Percentiles rank a stretch among this genome's conserved stretches.
These are phyloP conservation scores for Caiman crocodilus DNA, from an alignment of 2,797 vertebrate genomes.

Conservation along the genomic window DNA sequence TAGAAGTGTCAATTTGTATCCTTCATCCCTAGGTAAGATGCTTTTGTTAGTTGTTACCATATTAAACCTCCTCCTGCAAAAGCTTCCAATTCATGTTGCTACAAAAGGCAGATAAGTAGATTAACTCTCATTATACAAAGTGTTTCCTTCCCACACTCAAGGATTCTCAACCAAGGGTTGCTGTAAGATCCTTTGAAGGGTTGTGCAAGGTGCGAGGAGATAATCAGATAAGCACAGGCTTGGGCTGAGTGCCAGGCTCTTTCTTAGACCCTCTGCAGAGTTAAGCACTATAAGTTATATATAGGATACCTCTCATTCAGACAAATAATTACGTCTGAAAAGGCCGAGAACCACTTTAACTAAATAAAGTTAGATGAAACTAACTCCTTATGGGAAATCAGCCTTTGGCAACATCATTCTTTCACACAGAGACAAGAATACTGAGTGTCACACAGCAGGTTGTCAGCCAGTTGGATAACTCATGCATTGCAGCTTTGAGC, in stretches of 20 bases:
- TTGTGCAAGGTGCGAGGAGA: no score
- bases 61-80: conserved; percentile 4
- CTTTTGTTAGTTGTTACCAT: background rate
- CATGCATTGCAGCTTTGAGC: background rate
- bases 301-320: no score
- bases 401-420: conserved; percentile 16
- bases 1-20: background rate
- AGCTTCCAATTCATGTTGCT: conserved; percentile 26
- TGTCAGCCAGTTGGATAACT: background rate
- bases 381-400: conserved; percentile 34
- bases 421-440: background rate
- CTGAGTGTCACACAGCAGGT: background rate
- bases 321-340: background rate
- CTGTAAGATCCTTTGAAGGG: no score
- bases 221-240: no score
- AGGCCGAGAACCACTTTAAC: background rate
- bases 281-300: no score
- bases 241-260: no score
- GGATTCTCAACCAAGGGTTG: no score
- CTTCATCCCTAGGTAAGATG: background rate
- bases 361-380: background rate
- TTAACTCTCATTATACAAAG: background rate
- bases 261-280: no score
- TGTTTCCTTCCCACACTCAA: background rate
- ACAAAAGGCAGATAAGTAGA: conserved; percentile 34